Conservation (phyloP, 2,797 vertebrate species). For the Helostoma temminkii region DNA sequence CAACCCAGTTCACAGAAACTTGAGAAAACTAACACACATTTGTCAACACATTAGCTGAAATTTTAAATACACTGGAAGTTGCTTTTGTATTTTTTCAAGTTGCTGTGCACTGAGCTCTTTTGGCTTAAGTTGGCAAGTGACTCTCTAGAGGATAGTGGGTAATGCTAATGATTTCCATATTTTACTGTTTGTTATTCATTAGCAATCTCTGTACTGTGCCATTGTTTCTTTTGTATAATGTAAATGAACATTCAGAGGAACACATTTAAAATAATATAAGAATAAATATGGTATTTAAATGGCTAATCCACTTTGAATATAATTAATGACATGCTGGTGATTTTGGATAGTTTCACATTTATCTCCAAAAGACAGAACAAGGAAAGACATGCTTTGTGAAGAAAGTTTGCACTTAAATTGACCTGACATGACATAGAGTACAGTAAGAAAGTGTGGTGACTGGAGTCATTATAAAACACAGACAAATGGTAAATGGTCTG, state of each 20-base stretch:
- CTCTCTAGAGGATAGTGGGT: conserved; percentile 19
- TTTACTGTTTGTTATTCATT: conserved; percentile 49
- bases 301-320: not conserved
- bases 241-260: conserved; percentile 16
- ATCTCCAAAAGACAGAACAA: conserved; percentile 2
- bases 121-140: conserved; percentile 11
- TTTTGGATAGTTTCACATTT: conserved; percentile 3
- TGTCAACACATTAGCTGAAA: conserved; percentile 5
- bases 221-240: conserved; percentile 30
- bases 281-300: not conserved
- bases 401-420: conserved; percentile 27
- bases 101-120: not conserved
- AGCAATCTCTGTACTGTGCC: not conserved
- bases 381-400: conserved; percentile 9
- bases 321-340: conserved; percentile 3
- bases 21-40: conserved; percentile 2
- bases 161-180: conserved; percentile 35
- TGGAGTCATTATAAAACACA: conserved; percentile 37
- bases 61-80: conserved; percentile 1
- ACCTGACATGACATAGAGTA: not conserved
- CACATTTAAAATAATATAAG: conserved; percentile 9
- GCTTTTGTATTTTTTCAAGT: not conserved
- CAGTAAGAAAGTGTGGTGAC: conserved; percentile 3
- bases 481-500: too few species aligned
- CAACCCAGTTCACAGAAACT: conserved; percentile 5